A percentile compares a stretch with the other conserved stretches of the same genome.
Conservation (phyloP, 2,113 vertebrate genomes). For the Raja brachyura region DNA sequence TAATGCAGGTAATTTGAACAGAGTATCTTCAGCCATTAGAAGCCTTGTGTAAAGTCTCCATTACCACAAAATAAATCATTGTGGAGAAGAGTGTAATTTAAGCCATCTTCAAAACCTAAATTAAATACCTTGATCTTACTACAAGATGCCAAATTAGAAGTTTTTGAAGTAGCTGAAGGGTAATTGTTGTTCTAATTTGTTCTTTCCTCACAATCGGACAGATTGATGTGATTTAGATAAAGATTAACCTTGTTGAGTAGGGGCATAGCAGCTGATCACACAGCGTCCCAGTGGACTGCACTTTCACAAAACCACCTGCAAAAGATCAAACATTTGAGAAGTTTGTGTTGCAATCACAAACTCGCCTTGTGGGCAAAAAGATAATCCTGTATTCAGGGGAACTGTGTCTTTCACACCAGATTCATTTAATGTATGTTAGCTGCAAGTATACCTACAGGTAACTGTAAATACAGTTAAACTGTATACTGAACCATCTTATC, state of each 20-base stretch:
- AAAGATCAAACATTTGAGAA: constrained; percentile 27
- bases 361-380: no score
- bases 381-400: not conserved
- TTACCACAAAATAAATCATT: constrained; percentile 31
- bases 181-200: constrained; percentile 39
- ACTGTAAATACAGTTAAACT: not conserved
- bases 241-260: constrained; percentile 32
- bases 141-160: constrained; percentile 32
- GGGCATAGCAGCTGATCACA: constrained; percentile 18
- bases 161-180: constrained; percentile 34
- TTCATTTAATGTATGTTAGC: not conserved
- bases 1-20: constrained; percentile 22
- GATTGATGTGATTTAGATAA: constrained; percentile 35
- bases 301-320: constrained; percentile 20
- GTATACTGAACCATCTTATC: no score
- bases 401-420: not conserved
- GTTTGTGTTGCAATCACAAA: not conserved
- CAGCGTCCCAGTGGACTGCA: constrained; percentile 24
- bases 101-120: constrained; percentile 25
- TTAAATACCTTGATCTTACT: constrained; percentile 36
- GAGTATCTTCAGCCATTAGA: constrained; percentile 22
- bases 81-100: constrained; percentile 20
- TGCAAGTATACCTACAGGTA: not conserved
- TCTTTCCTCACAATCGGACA: constrained; percentile 33
- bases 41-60: constrained; percentile 24